phyloP scores from a whole-genome alignment of 2,888 invertebrate genomes.

The Cosmopolites sordidus region DNA sequence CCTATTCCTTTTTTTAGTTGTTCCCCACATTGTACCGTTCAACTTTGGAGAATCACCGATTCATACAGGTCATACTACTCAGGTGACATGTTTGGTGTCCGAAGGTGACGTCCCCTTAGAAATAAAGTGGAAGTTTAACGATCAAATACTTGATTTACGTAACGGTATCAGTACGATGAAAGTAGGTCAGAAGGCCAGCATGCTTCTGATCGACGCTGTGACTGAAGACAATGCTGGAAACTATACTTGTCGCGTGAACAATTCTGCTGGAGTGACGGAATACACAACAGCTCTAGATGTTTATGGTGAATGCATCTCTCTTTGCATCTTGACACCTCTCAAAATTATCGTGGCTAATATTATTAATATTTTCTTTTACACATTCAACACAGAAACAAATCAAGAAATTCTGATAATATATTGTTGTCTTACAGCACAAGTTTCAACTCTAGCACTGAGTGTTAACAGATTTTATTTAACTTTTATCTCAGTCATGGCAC shows the following conservation, averaged over 20 bases:
- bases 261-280: slow-evolving; percentile 44
- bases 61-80: slow-evolving; percentile 74
- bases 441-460: slow-evolving; percentile 28
- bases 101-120: slow-evolving; percentile 57
- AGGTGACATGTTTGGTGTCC: slow-evolving; percentile 63
- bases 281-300: slow-evolving; percentile 45
- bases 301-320: slow-evolving; percentile 38
- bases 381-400: slow-evolving; percentile 1
- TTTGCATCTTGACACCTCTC: not conserved
- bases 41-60: slow-evolving; percentile 72
- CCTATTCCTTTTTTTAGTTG: slow-evolving; percentile 53
- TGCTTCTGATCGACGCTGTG: slow-evolving; percentile 46
- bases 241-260: slow-evolving; percentile 47
- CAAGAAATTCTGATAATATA: slow-evolving; percentile 18
- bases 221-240: slow-evolving; percentile 45
- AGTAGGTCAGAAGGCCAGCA: slow-evolving; percentile 50
- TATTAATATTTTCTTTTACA: not conserved
- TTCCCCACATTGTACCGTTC: slow-evolving; percentile 77
- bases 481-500: slow-evolving; percentile 35
- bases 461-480: slow-evolving; percentile 27
- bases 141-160: slow-evolving; percentile 43
- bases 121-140: slow-evolving; percentile 55
- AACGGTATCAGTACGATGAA: slow-evolving; percentile 43
- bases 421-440: slow-evolving; percentile 17
- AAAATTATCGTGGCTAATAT: not conserved